Base-by-base conservation (phyloP, 2,888 invertebrate species). In the Pinctada fucata region DNA sequence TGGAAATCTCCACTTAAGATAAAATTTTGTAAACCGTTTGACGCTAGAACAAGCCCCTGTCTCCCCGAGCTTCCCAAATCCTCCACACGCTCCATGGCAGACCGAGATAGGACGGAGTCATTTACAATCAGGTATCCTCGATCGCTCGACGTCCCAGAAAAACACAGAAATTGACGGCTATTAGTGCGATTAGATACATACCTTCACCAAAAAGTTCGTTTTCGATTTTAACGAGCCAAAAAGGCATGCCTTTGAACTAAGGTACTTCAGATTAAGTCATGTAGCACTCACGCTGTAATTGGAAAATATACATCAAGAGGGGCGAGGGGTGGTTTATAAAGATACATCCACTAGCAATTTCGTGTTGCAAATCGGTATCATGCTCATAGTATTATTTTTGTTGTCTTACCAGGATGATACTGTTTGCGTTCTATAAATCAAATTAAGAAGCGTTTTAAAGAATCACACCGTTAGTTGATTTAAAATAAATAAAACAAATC, bases 141-240 rank as follows among this genome's bases (percentile, higher is more conserved):
- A n/a, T 16, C 64, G 31, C 5, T 50, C 66, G 45, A 73, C 47
- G 58, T 48, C 47, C 16, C 16, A 51, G 52, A 51, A 66, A 77
- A 77, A 77, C 76, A 77, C 58, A 48, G 50, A 72, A 45, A 77
- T 77, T 67, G 76, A 77, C 66, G 71, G 66, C 76, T 77, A 66
- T 77, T 77, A 77, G 65, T 13, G 49, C 72, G 49, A 49, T 51
- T 72, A 70, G 58, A 48, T 45, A 66, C 58, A 74, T 74, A 50
- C 74, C 50, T 6, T 16, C 51, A 50, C 50, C 47, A 45, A 49
- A 65, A 74, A 45, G 8, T 16, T 68, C 10, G 68, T 68, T 68
- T 16, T 68, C 47, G 68, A 68, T 16, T 68, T 68, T 45, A 3
- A 45, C 3, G 10, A 47, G 31, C 31, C 31, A 6, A 45, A 68